phyloP scores from a whole-genome alignment of 2,888 invertebrate genomes.

The Cacoxenus indagator region DNA sequence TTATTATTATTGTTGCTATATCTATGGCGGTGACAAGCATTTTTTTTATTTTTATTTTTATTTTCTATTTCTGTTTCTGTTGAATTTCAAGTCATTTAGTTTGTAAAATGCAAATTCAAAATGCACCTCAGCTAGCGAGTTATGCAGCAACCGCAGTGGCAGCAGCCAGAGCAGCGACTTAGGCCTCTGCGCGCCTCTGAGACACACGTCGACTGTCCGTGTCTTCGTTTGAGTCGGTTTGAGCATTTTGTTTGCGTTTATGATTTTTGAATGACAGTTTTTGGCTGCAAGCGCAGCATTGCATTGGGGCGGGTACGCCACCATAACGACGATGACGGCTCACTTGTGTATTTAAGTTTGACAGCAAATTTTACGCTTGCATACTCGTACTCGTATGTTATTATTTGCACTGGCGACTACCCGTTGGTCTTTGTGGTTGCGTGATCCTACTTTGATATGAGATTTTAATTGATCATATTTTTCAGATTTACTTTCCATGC shows the following conservation, averaged over 20 bases:
- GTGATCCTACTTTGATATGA: background rate
- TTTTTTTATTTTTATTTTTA: background rate
- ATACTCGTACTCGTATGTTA: conserved; percentile 48
- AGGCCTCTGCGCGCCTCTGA: background rate
- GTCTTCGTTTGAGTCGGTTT: background rate
- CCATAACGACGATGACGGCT: background rate
- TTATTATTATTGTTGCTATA: conserved; percentile 1
- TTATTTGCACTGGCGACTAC: conserved; percentile 12
- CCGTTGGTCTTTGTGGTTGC: background rate
- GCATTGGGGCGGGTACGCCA: background rate
- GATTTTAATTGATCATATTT: conserved; percentile 8
- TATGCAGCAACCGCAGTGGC: too few species aligned
- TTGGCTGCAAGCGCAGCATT: conserved; percentile 9
- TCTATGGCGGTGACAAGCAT: conserved; percentile 17
- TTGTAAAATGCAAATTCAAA: conserved; percentile 39
- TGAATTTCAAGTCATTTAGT: conserved; percentile 25
- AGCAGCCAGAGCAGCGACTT: background rate
- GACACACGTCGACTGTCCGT: background rate
- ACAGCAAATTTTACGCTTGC: conserved; percentile 25
- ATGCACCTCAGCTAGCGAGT: background rate
- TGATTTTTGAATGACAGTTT: conserved; percentile 29
- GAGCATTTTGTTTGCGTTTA: conserved; percentile 15
- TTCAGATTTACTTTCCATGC: conserved; percentile 19
- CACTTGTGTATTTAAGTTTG: conserved; percentile 7
- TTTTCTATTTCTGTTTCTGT: conserved; percentile 22